Evolutionary conservation across 2,113 vertebrate genomes (phyloP), one percentile per base, ranked within the genome.

Genomic region (Mormyrus iriodes): DNA sequence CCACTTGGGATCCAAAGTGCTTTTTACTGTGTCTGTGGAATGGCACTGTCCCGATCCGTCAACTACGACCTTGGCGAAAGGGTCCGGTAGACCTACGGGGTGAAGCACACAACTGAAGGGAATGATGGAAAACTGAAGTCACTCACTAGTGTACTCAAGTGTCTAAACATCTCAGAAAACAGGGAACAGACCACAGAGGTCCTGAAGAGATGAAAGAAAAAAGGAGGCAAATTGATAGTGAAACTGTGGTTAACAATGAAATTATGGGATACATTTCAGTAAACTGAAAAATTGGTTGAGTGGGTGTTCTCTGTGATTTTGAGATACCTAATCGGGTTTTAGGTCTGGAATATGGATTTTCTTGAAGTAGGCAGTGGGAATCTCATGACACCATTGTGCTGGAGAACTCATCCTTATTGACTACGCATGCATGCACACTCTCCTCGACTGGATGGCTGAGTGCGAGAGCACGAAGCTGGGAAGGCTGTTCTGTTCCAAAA

Each of bases 21-120:
- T 99, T 95, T 99, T 99, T 95, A 99, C 98, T 91, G 98, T 99
- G 96, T 99, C 98, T 90, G 98, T 99, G 5, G 98, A 99, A 94
- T 99, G 98, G 96, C 98, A 99, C 94, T 99, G 98, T 92, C 98
- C 98, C 4, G 98, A 99, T 91, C 98, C 98, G 19, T 99, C 98
- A 79, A 99, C 98, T 27, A 99, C 98, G 10, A 99, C 96, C 95
- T 99, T 99, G 90, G 98, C 98, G 93, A 99, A 99, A 0, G 98
- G 98, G 92, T 99, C 98, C 49, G 98, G 98, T 91, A 99, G 95
- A 92, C 98, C 98, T 99, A 90, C 15, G 91, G 69, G 93, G 13
- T 88, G 17, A 89, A 90, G 93, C 92, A 89, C 82, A 73, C 15
- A 84, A 39, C 15, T 35, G 27, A 76, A 53, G 21, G 27, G 3